These are phyloP conservation scores for Diuraphis noxia DNA, from an alignment of 1,140 invertebrate genomes.

Conservation along the genomic window DNA sequence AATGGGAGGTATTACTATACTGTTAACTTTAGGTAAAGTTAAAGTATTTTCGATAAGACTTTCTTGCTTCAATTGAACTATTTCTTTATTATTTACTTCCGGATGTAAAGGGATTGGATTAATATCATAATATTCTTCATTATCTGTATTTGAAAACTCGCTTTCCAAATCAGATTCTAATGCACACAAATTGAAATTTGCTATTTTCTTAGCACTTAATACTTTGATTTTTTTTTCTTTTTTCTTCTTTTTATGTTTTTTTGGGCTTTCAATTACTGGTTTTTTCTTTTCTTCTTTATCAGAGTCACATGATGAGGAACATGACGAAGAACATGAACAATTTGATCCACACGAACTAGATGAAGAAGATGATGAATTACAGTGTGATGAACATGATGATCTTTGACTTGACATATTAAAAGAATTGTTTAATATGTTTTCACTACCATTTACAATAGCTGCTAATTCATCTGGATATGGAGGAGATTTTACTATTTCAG, in stretches of 20 bases:
- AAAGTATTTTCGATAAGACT: not conserved
- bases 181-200: slow-evolving; percentile 45
- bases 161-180: slow-evolving; percentile 45
- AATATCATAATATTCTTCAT: slow-evolving; percentile 52
- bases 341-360: slow-evolving; percentile 48
- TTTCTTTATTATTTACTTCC: slow-evolving; percentile 10
- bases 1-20: not conserved
- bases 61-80: not conserved
- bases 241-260: slow-evolving; percentile 45
- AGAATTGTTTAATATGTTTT: slow-evolving; percentile 38
- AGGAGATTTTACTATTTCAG: slow-evolving; percentile 58
- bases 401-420: slow-evolving; percentile 1
- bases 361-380: slow-evolving; percentile 42
- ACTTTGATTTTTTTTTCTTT: slow-evolving; percentile 41
- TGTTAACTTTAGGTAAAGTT: not conserved
- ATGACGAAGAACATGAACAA: slow-evolving; percentile 47
- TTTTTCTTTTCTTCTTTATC: slow-evolving; percentile 26
- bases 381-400: slow-evolving; percentile 49
- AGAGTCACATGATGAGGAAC: slow-evolving; percentile 44
- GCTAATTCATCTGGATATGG: slow-evolving; percentile 69
- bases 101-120: slow-evolving; percentile 42
- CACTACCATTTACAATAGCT: slow-evolving; percentile 7
- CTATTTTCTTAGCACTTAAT: slow-evolving; percentile 47
- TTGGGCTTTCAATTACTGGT: slow-evolving; percentile 31
- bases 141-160: slow-evolving; percentile 42